Base-by-base conservation (phyloP, 2,113 vertebrate genomes). In the Helogale parvula region DNA sequence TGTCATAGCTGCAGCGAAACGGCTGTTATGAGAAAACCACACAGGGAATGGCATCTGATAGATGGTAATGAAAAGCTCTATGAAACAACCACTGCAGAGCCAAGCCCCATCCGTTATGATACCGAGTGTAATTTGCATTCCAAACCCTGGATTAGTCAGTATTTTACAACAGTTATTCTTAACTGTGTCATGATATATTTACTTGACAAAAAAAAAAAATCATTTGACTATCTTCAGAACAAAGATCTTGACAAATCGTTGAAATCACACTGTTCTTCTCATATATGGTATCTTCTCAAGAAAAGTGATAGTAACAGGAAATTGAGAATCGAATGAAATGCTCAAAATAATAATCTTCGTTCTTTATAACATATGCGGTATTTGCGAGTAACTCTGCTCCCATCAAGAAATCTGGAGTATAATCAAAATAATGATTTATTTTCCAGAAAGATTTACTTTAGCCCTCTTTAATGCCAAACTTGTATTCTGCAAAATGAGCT, bases 371-470 rank as follows among this genome's bases (percentile, higher is more conserved):
- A 80, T 54, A 91, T 21, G 81, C 68, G 88, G 96, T 72, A 96
- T 72, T 85, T 95, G 80, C 76, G n/a, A 85, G 63, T 88, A 77
- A 95, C 68, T 88, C 66, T 82, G 41, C 35, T 94, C 60, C 33
- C 88, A 88, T 88, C 76, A 65, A 77, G 41, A 96, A 96, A 95
- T 86, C 21, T 52, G 41, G 60, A 74, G 13, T 47, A 90, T 72
- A 90, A 97, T 31, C 74, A 96, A 96, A 97, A 82, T 83, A 87
- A 95, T 96, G 54, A 94, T 83, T 97, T 88, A 60, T 60, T 79
- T 97, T 72, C 35, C 12, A 50, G 65, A 69, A 81, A 66, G 13
- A 41, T 95, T 98, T 86, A 71, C 10, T 35, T 92, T 25, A 63
- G 65, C 35, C 65, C 52, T 93, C 81, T 41, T 95, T 95, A 76